A percentile compares a stretch with the other conserved stretches of the same genome.
Conservation (phyloP, 1,140 invertebrate genomes). For the Oedothorax gibbosus region DNA sequence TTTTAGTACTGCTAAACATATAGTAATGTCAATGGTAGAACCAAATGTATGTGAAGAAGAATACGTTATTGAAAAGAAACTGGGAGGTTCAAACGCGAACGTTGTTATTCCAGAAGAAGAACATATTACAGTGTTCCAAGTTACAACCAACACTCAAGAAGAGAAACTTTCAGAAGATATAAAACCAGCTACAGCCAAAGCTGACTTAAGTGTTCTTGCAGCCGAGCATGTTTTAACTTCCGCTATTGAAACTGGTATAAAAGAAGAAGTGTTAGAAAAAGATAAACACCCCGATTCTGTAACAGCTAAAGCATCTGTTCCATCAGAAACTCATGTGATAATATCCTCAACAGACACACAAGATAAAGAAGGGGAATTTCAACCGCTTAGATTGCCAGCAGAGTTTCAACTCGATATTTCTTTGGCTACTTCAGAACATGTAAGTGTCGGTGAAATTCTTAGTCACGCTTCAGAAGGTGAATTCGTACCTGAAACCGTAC, state of each 20-base stretch:
- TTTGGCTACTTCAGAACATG: constrained; percentile 52
- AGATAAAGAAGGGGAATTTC: constrained; percentile 61
- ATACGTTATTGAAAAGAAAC: constrained; percentile 37
- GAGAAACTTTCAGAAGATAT: constrained; percentile 8
- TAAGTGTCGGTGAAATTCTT: constrained; percentile 53
- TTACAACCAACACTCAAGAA: constrained; percentile 38
- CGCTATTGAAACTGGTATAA: constrained; percentile 49
- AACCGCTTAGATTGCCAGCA: constrained; percentile 51
- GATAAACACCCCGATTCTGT: constrained; percentile 33
- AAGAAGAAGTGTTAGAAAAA: constrained; percentile 40
- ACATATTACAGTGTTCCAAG: constrained; percentile 49
- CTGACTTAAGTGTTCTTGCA: constrained; percentile 56
- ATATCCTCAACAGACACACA: constrained; percentile 50
- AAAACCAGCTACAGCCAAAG: constrained; percentile 27
- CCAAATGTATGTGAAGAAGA: constrained; percentile 52
- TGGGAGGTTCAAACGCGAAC: constrained; percentile 14
- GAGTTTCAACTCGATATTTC: constrained; percentile 45
- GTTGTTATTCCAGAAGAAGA: constrained; percentile 55
- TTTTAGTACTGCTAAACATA: constrained; percentile 56
- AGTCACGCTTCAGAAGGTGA: constrained; percentile 57
- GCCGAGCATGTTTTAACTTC: constrained; percentile 61
- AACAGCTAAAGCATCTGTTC: constrained; percentile 46
- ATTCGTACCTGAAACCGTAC: constrained; percentile 29
- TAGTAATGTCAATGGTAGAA: constrained; percentile 48
- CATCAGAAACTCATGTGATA: constrained; percentile 58